Evolutionary conservation across 2,888 invertebrate genomes (phyloP), one percentile per base, ranked within the genome.

Genomic region (Noctua comes): DNA sequence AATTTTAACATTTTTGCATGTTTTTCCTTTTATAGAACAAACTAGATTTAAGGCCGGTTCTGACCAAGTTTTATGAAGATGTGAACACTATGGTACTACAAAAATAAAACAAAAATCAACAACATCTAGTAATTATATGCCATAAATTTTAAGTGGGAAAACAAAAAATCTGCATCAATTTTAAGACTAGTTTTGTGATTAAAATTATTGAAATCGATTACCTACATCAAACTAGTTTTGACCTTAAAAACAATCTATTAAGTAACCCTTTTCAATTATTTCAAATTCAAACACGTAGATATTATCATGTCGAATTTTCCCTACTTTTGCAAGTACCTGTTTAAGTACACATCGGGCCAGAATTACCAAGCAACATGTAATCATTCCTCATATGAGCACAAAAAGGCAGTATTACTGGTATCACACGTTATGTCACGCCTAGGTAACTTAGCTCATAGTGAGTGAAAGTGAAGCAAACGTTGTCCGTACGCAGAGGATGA

Each of bases 391-490:
- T 68, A 66, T 59, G 46, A 59, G 59, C 46, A 72, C 71, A 84
- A 85, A 74, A 85, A 82, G 73, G 71, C 66, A 40, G 57, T 74
- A 71, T 76, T 80, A 82, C 84, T 79, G 75, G 83, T 74, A 84
- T 75, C 85, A 83, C 51, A 69, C 31, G 82, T 89, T 89, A 89
- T 86, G 84, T 89, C 88, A 88, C 64, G 64, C 27, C 40, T 83
- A 74, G 75, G 51, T 74, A 81, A 69, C 80, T 89, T 85, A 90
- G 89, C 82, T 87, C 87, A 89, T 85, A 91, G 91, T 89, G 78
- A 93, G 94, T 94, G 94, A 94, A 94, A 94, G 94, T 93, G 87
- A 82, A 82, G 76, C 51, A 77, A 80, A 89, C 86, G 77, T 77
- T 68, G 83, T 59, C 59, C 76, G 70, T 82, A 59, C 87, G 87